A percentile compares a stretch with the other conserved stretches of the same genome.
phyloP scores from a whole-genome alignment of 92 coral and sea anemone genomes.

The Palythoa grandis region DNA sequence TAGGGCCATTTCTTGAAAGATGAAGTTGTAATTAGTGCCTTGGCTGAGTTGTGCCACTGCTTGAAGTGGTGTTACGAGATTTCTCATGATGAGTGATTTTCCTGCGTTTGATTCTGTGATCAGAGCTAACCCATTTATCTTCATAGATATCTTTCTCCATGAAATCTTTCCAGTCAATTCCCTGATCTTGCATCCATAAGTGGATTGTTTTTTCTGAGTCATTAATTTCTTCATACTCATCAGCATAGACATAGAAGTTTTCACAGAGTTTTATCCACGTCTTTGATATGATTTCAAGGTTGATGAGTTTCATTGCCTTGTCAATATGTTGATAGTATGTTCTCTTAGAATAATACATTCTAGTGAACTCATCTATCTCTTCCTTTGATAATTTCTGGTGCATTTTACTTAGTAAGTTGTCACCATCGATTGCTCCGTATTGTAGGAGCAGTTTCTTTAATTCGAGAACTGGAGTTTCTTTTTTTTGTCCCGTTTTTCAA shows the following conservation, averaged over 20 bases:
- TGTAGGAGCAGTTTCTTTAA: too few relatives aligned
- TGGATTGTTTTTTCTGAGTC: neutral
- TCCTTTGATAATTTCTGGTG: too few relatives aligned
- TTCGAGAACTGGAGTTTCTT: too few relatives aligned
- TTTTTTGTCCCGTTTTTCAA: neutral
- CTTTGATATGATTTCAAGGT: neutral
- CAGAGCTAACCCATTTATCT: neutral
- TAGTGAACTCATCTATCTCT: neutral
- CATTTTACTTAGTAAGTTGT: too few relatives aligned
- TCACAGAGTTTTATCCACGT: neutral
- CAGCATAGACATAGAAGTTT: too few relatives aligned
- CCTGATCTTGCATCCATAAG: neutral
- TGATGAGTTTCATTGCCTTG: neutral
- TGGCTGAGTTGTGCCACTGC: neutral
- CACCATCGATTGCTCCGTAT: too few relatives aligned
- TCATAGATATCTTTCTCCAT: neutral
- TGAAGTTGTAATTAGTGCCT: constrained; percentile 2
- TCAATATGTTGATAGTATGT: neutral
- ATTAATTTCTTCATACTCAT: neutral
- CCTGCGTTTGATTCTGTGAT: neutral
- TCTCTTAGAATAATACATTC: neutral
- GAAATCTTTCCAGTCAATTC: neutral
- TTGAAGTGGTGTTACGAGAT: neutral
- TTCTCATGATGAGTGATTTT: neutral
- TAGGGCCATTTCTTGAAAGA: neutral